These are phyloP conservation scores for Tachypleus tridentatus DNA, from an alignment of 1,140 invertebrate genomes.

Conservation along the genomic window DNA sequence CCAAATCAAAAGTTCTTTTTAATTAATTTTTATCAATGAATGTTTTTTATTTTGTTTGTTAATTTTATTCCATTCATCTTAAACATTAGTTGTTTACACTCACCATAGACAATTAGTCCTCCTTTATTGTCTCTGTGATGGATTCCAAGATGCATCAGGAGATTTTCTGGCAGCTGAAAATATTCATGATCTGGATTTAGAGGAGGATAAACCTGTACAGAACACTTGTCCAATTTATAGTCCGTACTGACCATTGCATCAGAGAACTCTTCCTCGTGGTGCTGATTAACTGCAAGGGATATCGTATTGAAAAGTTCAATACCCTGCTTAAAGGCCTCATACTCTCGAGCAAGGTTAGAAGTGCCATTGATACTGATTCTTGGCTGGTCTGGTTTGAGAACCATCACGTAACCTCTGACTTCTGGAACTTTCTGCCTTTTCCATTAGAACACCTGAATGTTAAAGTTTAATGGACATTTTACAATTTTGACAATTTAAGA, in stretches of 20 bases:
- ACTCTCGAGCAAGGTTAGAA: slow-evolving; percentile 65
- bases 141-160: slow-evolving; percentile 56
- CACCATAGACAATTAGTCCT: slow-evolving; percentile 62
- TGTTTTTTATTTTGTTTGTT: too few relatives aligned
- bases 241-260: slow-evolving; percentile 5
- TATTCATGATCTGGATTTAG: slow-evolving; percentile 89
- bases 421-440: slow-evolving; percentile 52
- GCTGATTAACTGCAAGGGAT: slow-evolving; percentile 40
- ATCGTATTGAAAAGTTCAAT: slow-evolving; percentile 73
- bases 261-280: slow-evolving; percentile 22
- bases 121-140: slow-evolving; percentile 64
- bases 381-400: slow-evolving; percentile 69
- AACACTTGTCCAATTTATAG: slow-evolving; percentile 67
- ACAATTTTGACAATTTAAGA: too few relatives aligned
- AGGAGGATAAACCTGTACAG: slow-evolving; percentile 80
- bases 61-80: too few relatives aligned
- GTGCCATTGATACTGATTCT: slow-evolving; percentile 71
- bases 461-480: background rate
- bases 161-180: slow-evolving; percentile 57
- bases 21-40: too few relatives aligned
- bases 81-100: slow-evolving; percentile 12
- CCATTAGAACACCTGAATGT: slow-evolving; percentile 51
- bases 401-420: slow-evolving; percentile 73
- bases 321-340: slow-evolving; percentile 68
- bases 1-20: too few relatives aligned